Conservation (phyloP, 2,888 invertebrate species). For the Creontiades dilutus region DNA sequence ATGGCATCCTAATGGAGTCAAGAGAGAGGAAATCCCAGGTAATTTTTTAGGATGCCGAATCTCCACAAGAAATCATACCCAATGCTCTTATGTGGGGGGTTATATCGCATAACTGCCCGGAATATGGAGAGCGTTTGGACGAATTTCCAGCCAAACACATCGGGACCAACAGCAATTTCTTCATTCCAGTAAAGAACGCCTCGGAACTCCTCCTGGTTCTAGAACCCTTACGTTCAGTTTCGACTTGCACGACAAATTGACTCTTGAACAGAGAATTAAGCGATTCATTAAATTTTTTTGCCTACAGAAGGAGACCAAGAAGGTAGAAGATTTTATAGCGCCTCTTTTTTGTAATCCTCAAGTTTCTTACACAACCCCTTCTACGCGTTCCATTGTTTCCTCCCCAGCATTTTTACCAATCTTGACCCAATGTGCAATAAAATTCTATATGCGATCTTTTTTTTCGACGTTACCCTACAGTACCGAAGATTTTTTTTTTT, state of each 20-base stretch:
- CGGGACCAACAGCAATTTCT: too few relatives aligned
- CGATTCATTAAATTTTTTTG: conserved; percentile 39
- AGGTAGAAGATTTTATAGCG: conserved; percentile 3
- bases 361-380: conserved; percentile 4
- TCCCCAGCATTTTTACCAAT: conserved; percentile 37
- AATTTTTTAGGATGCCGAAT: too few relatives aligned
- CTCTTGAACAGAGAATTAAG: conserved; percentile 39
- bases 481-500: neutral
- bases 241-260: conserved; percentile 10
- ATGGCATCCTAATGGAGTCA: too few relatives aligned
- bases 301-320: neutral
- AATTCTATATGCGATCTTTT: conserved; percentile 43
- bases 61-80: too few relatives aligned
- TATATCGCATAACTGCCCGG: too few relatives aligned
- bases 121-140: too few relatives aligned
- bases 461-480: conserved; percentile 7
- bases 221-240: neutral
- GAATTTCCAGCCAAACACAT: too few relatives aligned
- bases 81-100: too few relatives aligned
- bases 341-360: neutral
- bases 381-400: conserved; percentile 38
- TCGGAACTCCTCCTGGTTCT: neutral
- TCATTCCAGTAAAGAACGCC: too few relatives aligned
- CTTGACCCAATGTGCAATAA: conserved; percentile 52
- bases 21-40: too few relatives aligned